Conservation (phyloP, 2,888 invertebrate species). For the Molorchus minor region DNA sequence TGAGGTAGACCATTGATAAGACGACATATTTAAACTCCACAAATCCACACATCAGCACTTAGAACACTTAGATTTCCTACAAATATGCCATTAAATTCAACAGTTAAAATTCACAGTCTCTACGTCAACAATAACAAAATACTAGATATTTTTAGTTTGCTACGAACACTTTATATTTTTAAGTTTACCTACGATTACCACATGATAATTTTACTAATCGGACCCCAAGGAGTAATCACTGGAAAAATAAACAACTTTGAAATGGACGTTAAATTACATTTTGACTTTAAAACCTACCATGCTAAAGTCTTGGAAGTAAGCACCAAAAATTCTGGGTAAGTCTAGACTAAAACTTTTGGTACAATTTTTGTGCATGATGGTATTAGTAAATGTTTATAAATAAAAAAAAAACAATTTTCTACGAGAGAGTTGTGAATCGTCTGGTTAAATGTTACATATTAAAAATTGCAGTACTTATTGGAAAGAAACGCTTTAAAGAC, state of each 20-base stretch:
- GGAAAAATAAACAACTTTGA: constrained; percentile 11
- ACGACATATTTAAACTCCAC: background rate
- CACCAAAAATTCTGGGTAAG: constrained; percentile 10
- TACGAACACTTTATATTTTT: background rate
- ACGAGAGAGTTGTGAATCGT: no score
- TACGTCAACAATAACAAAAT: no score
- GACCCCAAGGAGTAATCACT: background rate
- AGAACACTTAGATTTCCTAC: background rate
- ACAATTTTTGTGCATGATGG: no score
- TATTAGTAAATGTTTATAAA: no score
- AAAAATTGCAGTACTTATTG: no score
- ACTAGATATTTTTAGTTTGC: background rate
- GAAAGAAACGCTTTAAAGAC: no score
- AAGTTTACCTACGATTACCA: constrained; percentile 19
- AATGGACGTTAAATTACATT: constrained; percentile 1
- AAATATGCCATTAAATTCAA: no score
- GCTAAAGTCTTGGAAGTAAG: background rate
- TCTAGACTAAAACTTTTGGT: no score
- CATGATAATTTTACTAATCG: constrained; percentile 9
- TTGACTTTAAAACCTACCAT: constrained; percentile 11
- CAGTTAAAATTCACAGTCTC: no score
- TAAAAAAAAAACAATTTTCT: no score
- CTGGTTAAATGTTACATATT: no score
- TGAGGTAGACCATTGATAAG: no score
- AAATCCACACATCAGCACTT: background rate